Base-by-base conservation (phyloP, 2,113 vertebrate species). In the Entomyzon cyanotis region DNA sequence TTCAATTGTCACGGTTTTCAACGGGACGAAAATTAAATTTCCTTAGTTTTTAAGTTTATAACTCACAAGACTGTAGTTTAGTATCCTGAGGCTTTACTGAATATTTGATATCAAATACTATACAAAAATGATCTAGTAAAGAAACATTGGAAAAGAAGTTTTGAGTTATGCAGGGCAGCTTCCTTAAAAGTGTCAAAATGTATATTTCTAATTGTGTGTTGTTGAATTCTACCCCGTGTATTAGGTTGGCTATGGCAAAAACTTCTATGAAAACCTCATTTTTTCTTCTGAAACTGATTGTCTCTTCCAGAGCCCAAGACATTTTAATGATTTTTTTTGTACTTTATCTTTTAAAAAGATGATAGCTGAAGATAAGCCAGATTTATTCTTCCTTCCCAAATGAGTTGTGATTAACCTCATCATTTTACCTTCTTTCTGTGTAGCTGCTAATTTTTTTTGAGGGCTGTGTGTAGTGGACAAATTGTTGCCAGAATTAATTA, bases 211-310 rank as follows among this genome's bases (percentile, higher is more conserved):
- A 21, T 77, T 73, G 9, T 7, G 18, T 33, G 25, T 74, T 79
- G 8, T 63, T 3, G 2, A 28, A n/a, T 82, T 65, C 10, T 82
- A 46, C 3, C 4, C 14, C 0, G 0, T 53, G 5, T 39, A 27
- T 31, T n/a, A 42, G 11, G 7, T 49, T 60, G 24, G 12, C 10
- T 68, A 4, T 23, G 4, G 13, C 41, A 83, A 77, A 74, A 90
- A 7, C 11, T 68, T 81, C 37, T 27, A 35, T 10, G 5, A 23
- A 23, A 64, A 65, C 12, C 19, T 67, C 3, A 22, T 42, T 68
- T 62, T 20, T 28, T 81, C 5, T 78, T 79, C 80, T 65, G 73
- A 68, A 89, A 50, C 15, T 60, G 64, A 33, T 21, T 2, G 4
- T 79, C 12, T 65, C 21, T 68, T 76, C 62, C 49, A 27, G 41